Evolutionary conservation across 2,113 vertebrate genomes (phyloP).

Genomic region (Ivindomyrus marchei): DNA sequence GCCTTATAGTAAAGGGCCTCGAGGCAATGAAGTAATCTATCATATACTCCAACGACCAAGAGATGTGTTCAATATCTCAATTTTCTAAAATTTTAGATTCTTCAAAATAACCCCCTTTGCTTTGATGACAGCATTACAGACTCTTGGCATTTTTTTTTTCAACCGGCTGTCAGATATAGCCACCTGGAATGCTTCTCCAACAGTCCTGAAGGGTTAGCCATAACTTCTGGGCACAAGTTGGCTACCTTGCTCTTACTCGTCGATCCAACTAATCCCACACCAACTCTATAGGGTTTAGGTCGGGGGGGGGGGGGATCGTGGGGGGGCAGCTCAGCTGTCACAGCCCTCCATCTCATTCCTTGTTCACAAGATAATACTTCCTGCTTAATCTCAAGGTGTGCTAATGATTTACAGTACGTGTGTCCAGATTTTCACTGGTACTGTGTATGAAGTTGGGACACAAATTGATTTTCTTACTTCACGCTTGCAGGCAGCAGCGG

Average conservation of each 20-base stretch:
- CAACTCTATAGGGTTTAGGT: neutral
- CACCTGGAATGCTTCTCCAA: neutral
- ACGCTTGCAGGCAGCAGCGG: constrained; percentile 59
- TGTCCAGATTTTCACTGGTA: neutral
- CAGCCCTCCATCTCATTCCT: neutral
- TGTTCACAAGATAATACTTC: neutral
- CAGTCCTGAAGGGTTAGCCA: neutral
- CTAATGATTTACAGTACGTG: neutral
- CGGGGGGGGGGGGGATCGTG: neutral
- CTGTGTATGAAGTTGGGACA: neutral
- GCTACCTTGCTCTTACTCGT: neutral
- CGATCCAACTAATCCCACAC: neutral
- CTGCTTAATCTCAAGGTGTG: neutral
- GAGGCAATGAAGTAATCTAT: neutral
- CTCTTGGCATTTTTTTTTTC: neutral
- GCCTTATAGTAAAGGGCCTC: neutral
- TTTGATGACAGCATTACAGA: neutral
- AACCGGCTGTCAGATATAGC: neutral
- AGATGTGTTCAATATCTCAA: neutral
- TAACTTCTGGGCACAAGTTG: neutral
- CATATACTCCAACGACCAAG: neutral
- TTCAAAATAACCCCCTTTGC: neutral
- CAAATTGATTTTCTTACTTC: neutral
- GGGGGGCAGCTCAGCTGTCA: neutral
- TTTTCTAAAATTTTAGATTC: neutral